phyloP scores from a whole-genome alignment of 35 echinoderm and acorn worm species.

The Strongylocentrotus purpuratus region DNA sequence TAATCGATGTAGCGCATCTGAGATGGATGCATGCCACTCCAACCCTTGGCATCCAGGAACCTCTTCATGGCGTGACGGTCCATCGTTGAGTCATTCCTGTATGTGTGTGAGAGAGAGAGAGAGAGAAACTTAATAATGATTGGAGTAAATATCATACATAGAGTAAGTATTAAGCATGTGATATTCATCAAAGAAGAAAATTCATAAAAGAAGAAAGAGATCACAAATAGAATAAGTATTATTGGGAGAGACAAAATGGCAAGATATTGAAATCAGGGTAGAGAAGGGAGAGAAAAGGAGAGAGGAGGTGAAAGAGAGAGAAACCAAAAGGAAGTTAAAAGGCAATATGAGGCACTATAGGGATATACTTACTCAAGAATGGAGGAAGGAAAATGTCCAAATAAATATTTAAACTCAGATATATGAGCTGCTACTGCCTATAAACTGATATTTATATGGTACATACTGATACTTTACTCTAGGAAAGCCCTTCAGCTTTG shows the following conservation, averaged over 20 bases:
- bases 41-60: conserved; percentile 85
- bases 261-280: neutral
- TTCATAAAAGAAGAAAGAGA: neutral
- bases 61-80: conserved; percentile 96
- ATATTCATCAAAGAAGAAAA: neutral
- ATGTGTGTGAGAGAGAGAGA: conserved; percentile 16
- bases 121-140: neutral
- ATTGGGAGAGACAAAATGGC: neutral
- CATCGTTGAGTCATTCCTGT: conserved; percentile 72
- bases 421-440: too few species aligned
- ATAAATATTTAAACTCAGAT: too few species aligned
- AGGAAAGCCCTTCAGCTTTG: too few species aligned
- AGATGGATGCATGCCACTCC: conserved; percentile 72
- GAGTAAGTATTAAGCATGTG: neutral
- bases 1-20: conserved; percentile 92
- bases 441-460: too few species aligned
- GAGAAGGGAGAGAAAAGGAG: neutral
- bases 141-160: neutral
- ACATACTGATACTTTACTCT: too few species aligned
- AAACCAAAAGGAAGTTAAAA: neutral
- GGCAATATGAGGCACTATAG: neutral
- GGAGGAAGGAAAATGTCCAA: too few species aligned
- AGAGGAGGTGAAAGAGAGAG: neutral
- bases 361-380: too few species aligned
- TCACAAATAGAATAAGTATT: neutral